Evolutionary conservation across 2,113 vertebrate genomes (phyloP).

Genomic region (Porphyrio hochstetteri): DNA sequence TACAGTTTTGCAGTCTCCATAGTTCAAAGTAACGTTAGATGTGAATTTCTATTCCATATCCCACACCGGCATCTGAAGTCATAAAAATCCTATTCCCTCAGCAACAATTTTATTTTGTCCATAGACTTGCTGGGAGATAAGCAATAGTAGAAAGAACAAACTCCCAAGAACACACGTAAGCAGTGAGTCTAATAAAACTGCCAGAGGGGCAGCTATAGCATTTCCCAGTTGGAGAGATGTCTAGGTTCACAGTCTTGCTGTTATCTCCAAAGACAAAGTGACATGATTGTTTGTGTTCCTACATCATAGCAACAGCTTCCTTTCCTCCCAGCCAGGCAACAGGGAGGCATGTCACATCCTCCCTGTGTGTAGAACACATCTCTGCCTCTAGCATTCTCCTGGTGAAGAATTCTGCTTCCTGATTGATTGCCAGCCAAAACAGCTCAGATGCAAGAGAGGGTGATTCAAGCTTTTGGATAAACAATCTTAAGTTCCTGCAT

Average conservation of each 20-base stretch:
- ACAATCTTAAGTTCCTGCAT: conserved; percentile 52
- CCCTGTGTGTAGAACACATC: background rate
- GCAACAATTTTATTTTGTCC: background rate
- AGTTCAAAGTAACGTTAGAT: background rate
- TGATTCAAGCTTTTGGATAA: conserved; percentile 50
- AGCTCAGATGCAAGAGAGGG: conserved; percentile 23
- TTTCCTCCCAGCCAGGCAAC: background rate
- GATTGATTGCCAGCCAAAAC: conserved; percentile 41
- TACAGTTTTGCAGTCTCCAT: background rate
- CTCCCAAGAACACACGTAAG: background rate
- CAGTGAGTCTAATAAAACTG: background rate
- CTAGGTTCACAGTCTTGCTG: background rate
- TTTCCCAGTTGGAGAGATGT: background rate
- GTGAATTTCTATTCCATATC: background rate
- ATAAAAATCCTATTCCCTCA: background rate
- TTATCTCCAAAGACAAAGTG: background rate
- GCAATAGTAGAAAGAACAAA: background rate
- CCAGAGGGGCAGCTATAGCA: background rate
- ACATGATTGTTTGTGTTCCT: conserved; percentile 23
- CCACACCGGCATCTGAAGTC: background rate
- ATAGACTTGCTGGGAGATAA: background rate
- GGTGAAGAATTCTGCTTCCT: conserved; percentile 15
- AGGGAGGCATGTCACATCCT: conserved; percentile 26
- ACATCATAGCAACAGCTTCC: conserved; percentile 48
- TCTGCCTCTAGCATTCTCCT: conserved; percentile 5